These are phyloP conservation scores for Balanococcus diminutus DNA, from an alignment of 2,888 invertebrate genomes.

Conservation along the genomic window DNA sequence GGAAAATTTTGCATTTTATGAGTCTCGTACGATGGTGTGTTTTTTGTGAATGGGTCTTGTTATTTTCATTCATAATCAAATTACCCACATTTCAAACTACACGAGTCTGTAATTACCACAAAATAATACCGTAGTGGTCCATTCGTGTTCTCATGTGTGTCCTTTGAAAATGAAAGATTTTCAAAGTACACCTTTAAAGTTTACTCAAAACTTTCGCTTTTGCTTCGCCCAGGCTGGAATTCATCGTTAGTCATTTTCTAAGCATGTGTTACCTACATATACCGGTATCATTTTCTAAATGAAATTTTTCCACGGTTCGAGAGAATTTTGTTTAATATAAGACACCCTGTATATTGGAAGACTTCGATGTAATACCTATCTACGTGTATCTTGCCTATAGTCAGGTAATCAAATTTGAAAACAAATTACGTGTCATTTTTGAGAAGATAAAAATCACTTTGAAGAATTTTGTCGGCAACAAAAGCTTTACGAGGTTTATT, in stretches of 20 bases:
- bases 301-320: background rate
- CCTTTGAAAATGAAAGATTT: background rate
- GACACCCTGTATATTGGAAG: background rate
- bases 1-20: too few species aligned
- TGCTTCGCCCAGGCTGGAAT: background rate
- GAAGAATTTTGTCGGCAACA: background rate
- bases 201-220: background rate
- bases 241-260: background rate
- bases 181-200: background rate
- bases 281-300: background rate
- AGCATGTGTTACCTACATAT: background rate
- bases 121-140: background rate
- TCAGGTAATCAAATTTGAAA: background rate
- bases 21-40: too few species aligned
- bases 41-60: background rate
- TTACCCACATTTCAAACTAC: background rate
- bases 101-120: background rate
- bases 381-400: background rate
- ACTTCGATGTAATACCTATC: background rate
- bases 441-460: background rate
- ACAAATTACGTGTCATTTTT: background rate
- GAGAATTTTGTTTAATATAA: too few species aligned
- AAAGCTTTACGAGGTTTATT: background rate
- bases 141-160: background rate
- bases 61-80: background rate